Percentiles rank a stretch among this genome's conserved stretches.
phyloP scores from a whole-genome alignment of 1,140 invertebrate species.

The Leptonema lineaticorne region DNA sequence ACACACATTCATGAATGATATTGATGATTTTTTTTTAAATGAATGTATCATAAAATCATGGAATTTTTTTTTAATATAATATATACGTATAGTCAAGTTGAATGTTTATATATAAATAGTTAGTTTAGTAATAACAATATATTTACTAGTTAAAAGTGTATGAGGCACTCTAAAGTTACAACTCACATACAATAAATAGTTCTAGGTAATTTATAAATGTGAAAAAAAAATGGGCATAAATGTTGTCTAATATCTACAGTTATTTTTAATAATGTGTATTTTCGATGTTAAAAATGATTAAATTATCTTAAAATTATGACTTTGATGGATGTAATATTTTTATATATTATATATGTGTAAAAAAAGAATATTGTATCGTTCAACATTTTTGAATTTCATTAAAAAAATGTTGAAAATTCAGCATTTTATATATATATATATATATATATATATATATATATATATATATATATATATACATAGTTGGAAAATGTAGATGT shows the following conservation, averaged over 20 bases:
- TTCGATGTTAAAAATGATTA: too few relatives aligned
- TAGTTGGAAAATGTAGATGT: too few relatives aligned
- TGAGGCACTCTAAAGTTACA: constrained; percentile 6
- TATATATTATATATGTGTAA: too few relatives aligned
- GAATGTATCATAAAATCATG: neutral
- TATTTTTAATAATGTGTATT: neutral
- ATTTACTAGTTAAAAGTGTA: constrained; percentile 4
- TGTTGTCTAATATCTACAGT: too few relatives aligned
- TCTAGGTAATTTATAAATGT: constrained; percentile 13
- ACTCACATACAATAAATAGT: constrained; percentile 18
- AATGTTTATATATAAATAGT: constrained; percentile 12
- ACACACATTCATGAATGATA: neutral
- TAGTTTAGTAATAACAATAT: neutral
- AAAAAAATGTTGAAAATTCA: too few relatives aligned
- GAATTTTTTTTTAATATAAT: neutral
- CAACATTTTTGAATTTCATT: too few relatives aligned
- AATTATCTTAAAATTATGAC: too few relatives aligned
- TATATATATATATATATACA: too few relatives aligned
- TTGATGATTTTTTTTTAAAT: neutral
- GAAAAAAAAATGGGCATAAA: too few relatives aligned
- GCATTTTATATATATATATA: neutral
- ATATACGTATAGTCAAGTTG: neutral
- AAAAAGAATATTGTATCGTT: too few relatives aligned
- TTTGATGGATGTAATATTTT: too few relatives aligned
- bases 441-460: too few relatives aligned